These are phyloP conservation scores for Tenthredo amoena DNA, from an alignment of 2,888 invertebrate species.

Conservation along the genomic window DNA sequence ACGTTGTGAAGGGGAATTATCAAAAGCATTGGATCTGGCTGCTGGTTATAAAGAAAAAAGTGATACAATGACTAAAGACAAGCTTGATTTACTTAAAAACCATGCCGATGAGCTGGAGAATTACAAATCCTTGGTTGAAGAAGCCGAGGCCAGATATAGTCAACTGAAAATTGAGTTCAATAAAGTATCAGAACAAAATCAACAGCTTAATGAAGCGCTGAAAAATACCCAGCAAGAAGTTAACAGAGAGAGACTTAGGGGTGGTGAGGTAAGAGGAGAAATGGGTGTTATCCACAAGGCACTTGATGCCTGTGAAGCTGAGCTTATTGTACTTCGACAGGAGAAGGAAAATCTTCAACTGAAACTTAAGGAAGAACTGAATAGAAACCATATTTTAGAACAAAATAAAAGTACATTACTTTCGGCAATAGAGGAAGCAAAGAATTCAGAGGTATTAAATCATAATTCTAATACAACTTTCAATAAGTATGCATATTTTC, in stretches of 20 bases:
- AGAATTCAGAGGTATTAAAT: slow-evolving; percentile 76
- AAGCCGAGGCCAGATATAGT: slow-evolving; percentile 72
- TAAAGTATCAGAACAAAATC: slow-evolving; percentile 68
- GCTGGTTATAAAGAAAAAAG: slow-evolving; percentile 76
- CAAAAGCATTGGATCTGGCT: slow-evolving; percentile 85
- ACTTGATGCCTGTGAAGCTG: slow-evolving; percentile 75
- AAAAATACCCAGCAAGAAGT: slow-evolving; percentile 72
- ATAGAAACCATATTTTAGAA: slow-evolving; percentile 79
- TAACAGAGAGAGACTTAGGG: slow-evolving; percentile 71
- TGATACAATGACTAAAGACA: slow-evolving; percentile 72
- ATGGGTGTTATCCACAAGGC: slow-evolving; percentile 75
- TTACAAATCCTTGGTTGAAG: slow-evolving; percentile 71
- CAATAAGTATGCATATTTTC: slow-evolving; percentile 1
- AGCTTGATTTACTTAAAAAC: slow-evolving; percentile 69
- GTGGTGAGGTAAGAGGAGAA: slow-evolving; percentile 72
- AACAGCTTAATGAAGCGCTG: slow-evolving; percentile 68
- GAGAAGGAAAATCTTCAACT: slow-evolving; percentile 80
- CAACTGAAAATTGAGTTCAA: slow-evolving; percentile 69
- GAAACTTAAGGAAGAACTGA: slow-evolving; percentile 80
- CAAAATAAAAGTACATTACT: slow-evolving; percentile 81
- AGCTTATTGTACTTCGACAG: slow-evolving; percentile 76
- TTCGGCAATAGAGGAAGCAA: slow-evolving; percentile 79
- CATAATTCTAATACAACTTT: slow-evolving; percentile 1
- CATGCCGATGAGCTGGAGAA: slow-evolving; percentile 74
- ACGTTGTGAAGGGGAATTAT: slow-evolving; percentile 85